Base-by-base conservation (phyloP, 2,888 invertebrate genomes). In the Latheticus oryzae region DNA sequence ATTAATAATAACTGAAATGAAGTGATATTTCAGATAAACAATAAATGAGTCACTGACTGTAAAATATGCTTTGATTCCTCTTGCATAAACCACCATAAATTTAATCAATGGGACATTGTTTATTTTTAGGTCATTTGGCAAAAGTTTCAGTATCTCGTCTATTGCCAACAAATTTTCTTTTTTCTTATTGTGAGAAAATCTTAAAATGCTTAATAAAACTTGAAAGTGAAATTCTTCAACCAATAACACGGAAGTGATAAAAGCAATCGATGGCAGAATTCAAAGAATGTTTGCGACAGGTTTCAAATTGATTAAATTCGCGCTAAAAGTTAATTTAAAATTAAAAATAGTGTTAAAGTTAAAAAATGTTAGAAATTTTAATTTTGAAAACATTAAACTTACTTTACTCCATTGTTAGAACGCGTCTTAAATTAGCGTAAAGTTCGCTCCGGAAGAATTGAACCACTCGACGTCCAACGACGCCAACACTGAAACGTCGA, bases 401-500 rank as follows among this genome's bases (percentile, higher is more conserved):
- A 54, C 54, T 47, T 45, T n/a, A n/a, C n/a, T n/a, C n/a, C n/a
- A n/a, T n/a, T n/a, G n/a, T n/a, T n/a, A n/a, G n/a, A n/a, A n/a
- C n/a, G n/a, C n/a, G n/a, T n/a, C n/a, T n/a, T n/a, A n/a, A n/a
- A n/a, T n/a, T n/a, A n/a, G n/a, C n/a, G n/a, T n/a, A n/a, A n/a
- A n/a, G n/a, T n/a, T n/a, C n/a, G n/a, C n/a, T n/a, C n/a, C n/a
- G n/a, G n/a, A n/a, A n/a, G n/a, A n/a, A 37, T 17, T 35, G 38
- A 17, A 11, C 33, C 42, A 40, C 40, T 33, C 38, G 56, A 56
- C 56, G 56, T 24, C 50, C 26, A 26, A 19, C 48, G 40, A 23
- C 56, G 56, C 13, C 50, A 26, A 17, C 48, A 50, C 16, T 9
- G 23, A 48, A 42, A 56, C 35, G 50, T 50, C 9, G 42, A 56